Evolutionary conservation across 1,140 invertebrate genomes (phyloP), one percentile per base, ranked within the genome.

Genomic region (Sarcophaga bullata): DNA sequence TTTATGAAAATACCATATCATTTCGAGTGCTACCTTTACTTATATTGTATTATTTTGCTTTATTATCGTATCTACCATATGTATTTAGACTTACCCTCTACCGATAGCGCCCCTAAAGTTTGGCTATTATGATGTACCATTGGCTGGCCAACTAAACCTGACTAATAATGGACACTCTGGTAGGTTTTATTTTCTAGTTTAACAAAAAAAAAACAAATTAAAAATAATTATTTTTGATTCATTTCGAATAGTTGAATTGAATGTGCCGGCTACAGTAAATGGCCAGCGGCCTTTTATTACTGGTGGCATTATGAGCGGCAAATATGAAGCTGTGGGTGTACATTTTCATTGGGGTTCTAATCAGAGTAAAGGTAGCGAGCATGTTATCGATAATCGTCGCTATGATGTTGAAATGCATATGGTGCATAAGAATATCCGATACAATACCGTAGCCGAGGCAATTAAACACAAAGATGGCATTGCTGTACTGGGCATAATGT

Each of bases 141-240:
- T 95, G 0, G 91, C 91, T 17, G 88, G 88, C 19, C 92, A 93
- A 3, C 84, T 94, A 17, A 90, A 88, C n/a, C 86, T 94, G 62
- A 91, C 90, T 11, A 94, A 94, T 85, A 94, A 93, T 86, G 94
- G 94, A 62, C 92, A 95, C 88, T 93, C 94, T 82, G 93, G 94
- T 94, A 89, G 87, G 80, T 82, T 58, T 10, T 15, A 62, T 62
- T 13, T 62, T 7, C 58, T 15, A 62, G 15, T 37, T 37, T 37
- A 37, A 37, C 25, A 37, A 62, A 15, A 54, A 54, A 6, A 47
- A 37, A 46, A 19, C 73, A 75, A 25, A 75, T 46, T 46, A 25
- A 25, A 72, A 46, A n/a, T n/a, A 68, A 81, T 17, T 62, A 47
- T 58, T 62, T 54, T 58, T 49, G 47, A 10, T 80, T 50, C 80